phyloP scores from a whole-genome alignment of 2,797 vertebrate genomes.

The Danio aesculapii region DNA sequence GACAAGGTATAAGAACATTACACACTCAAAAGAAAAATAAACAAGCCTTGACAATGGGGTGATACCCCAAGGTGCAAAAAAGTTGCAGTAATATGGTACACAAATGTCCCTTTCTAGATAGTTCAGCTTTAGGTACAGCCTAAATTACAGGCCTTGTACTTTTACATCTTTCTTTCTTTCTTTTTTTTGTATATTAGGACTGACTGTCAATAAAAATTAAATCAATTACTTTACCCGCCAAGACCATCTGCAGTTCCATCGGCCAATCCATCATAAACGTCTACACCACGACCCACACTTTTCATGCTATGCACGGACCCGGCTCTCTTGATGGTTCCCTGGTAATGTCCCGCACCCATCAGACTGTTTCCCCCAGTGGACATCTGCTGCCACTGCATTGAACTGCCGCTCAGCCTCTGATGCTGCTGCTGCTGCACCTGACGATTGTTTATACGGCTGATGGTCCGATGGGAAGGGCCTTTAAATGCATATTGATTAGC shows the following conservation, averaged over 20 bases:
- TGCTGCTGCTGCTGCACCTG: constrained; percentile 70
- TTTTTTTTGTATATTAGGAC: too few species aligned
- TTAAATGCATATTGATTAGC: constrained; percentile 79
- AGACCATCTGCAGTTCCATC: constrained; percentile 76
- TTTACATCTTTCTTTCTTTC: too few species aligned
- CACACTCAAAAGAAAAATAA: too few species aligned
- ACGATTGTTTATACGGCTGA: constrained; percentile 89
- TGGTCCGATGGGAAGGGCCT: constrained; percentile 92
- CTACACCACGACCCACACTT: constrained; percentile 81
- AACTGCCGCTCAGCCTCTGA: constrained; percentile 58
- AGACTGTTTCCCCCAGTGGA: constrained; percentile 57
- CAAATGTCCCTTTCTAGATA: too few species aligned
- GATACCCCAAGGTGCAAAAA: too few species aligned
- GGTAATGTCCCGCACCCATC: constrained; percentile 64
- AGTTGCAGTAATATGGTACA: too few species aligned
- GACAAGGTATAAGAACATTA: neutral
- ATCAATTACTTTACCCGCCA: constrained; percentile 81
- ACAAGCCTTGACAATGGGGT: too few species aligned
- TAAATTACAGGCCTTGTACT: too few species aligned
- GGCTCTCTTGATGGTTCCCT: constrained; percentile 76
- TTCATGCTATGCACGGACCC: constrained; percentile 86
- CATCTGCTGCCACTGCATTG: constrained; percentile 66
- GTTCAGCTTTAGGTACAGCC: too few species aligned
- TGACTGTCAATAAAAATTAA: neutral
- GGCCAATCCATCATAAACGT: constrained; percentile 78